These are phyloP conservation scores for Pundamilia nyererei DNA, from an alignment of 2,113 vertebrate species.

Conservation along the genomic window DNA sequence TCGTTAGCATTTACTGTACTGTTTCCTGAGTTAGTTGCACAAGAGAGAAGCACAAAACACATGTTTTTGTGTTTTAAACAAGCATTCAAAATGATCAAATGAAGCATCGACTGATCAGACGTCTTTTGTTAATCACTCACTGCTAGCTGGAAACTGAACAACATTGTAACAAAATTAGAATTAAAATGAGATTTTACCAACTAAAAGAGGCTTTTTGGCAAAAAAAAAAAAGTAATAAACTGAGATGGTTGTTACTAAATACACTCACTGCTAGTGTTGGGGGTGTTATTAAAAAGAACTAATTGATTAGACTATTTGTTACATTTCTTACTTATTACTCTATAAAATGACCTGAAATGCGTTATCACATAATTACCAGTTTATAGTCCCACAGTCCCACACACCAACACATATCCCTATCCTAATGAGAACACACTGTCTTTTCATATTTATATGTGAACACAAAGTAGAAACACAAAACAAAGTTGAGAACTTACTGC, in stretches of 20 bases:
- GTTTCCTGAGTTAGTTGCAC: neutral
- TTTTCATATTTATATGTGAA: neutral
- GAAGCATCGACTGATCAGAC: neutral
- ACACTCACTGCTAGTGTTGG: neutral
- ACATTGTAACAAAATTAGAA: neutral
- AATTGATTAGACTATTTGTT: neutral
- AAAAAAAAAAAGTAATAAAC: neutral
- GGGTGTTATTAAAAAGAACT: neutral
- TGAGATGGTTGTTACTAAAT: neutral
- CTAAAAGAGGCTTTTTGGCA: neutral
- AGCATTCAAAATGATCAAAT: neutral
- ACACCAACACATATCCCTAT: neutral
- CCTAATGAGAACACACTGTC: neutral
- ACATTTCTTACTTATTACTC: neutral
- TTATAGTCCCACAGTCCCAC: neutral
- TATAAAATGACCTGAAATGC: neutral
- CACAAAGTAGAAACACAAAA: neutral
- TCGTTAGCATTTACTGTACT: neutral
- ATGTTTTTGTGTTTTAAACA: neutral
- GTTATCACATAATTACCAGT: neutral
- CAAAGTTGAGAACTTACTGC: neutral
- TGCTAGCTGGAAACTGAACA: neutral
- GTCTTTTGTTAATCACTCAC: neutral
- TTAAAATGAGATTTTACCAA: neutral
- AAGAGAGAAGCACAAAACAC: neutral